phyloP scores from a whole-genome alignment of 1,140 invertebrate species.

The Drosophila tani region DNA sequence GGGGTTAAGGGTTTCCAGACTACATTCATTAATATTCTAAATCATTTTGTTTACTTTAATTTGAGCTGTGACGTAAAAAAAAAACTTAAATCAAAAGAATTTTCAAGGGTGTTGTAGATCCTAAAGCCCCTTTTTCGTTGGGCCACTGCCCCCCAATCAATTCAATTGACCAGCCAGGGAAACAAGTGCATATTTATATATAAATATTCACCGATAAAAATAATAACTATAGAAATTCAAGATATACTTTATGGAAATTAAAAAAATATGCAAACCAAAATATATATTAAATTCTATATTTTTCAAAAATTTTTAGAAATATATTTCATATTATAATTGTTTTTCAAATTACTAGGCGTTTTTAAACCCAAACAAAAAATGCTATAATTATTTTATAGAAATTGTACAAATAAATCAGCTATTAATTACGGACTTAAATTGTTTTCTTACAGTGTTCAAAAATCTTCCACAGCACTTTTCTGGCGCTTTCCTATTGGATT shows the following conservation, averaged over 20 bases:
- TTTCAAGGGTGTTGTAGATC: neutral
- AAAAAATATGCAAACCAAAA: too few species aligned
- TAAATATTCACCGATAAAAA: neutral
- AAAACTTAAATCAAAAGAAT: neutral
- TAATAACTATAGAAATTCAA: neutral
- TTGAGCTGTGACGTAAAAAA: neutral
- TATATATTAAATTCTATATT: neutral
- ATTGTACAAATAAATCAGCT: too few species aligned
- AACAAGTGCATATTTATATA: neutral
- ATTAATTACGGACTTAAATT: neutral
- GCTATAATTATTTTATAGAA: too few species aligned
- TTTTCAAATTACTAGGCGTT: too few species aligned
- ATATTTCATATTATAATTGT: too few species aligned
- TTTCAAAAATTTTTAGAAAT: too few species aligned
- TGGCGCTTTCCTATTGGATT: slow-evolving; percentile 20
- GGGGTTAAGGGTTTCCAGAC: neutral
- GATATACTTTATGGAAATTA: too few species aligned
- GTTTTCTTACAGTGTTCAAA: slow-evolving; percentile 14
- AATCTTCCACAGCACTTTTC: slow-evolving; percentile 30
- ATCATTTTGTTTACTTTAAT: slow-evolving; percentile 13
- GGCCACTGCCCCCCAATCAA: neutral
- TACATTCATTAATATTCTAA: neutral
- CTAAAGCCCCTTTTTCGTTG: too few species aligned
- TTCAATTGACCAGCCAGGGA: slow-evolving; percentile 2
- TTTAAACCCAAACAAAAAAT: too few species aligned